These are phyloP conservation scores for Melanaphis sacchari DNA, from an alignment of 1,140 invertebrate genomes.

Conservation along the genomic window DNA sequence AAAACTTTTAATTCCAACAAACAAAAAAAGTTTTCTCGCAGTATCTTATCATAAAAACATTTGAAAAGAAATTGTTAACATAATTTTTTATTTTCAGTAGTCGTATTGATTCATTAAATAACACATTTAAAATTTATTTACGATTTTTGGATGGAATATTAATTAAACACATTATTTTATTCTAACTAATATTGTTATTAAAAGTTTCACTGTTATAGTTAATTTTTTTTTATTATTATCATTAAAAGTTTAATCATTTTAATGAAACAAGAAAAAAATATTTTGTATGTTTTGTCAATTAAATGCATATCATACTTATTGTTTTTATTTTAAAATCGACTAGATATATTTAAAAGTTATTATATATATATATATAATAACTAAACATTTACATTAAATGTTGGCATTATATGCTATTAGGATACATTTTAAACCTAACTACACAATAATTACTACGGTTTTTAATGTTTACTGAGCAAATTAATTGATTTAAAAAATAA, in stretches of 20 bases:
- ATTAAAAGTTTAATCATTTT: background rate
- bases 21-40: background rate
- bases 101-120: background rate
- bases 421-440: background rate
- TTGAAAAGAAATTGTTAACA: background rate
- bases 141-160: background rate
- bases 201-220: background rate
- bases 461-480: background rate
- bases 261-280: background rate
- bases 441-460: background rate
- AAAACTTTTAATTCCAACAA: background rate
- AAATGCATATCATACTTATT: background rate
- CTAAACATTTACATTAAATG: background rate
- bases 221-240: background rate
- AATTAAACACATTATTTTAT: background rate
- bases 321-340: background rate
- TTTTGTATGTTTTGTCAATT: background rate
- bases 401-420: too few relatives aligned
- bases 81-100: background rate
- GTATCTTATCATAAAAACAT: background rate
- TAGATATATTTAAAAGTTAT: background rate
- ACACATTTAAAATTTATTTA: background rate
- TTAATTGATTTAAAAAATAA: background rate
- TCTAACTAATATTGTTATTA: background rate
- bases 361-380: background rate